A percentile compares a stretch with the other conserved stretches of the same genome.
Conservation (phyloP, 2,113 vertebrate species). For the Capricornis sumatraensis region DNA sequence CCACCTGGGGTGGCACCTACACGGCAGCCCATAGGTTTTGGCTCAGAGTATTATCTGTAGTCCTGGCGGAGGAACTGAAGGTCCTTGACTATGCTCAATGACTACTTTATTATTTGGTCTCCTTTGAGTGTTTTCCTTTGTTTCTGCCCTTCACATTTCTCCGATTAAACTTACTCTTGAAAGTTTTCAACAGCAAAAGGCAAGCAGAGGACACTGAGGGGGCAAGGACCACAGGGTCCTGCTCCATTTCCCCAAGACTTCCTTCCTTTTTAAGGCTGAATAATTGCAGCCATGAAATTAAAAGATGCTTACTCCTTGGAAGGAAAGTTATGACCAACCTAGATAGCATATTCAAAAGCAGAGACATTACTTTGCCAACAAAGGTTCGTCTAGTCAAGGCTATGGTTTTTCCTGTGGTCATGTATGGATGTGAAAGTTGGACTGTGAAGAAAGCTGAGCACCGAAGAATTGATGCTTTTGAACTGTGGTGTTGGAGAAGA, state of each 20-base stretch:
- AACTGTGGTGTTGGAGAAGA: no score
- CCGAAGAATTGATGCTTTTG: no score
- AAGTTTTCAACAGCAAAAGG: neutral
- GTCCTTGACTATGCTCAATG: neutral
- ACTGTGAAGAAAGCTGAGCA: no score
- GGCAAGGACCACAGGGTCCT: neutral
- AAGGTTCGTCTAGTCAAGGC: no score
- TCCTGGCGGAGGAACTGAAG: neutral
- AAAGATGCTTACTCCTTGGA: no score
- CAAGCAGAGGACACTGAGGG: neutral
- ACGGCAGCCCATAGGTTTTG: rapidly evolving
- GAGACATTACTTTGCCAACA: no score
- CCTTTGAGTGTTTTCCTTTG: neutral
- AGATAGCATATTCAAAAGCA: no score
- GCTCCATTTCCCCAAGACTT: neutral
- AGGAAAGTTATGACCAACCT: no score
- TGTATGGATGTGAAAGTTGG: no score
- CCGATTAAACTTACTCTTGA: neutral
- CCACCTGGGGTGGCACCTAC: neutral
- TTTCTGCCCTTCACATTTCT: neutral
- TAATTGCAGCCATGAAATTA: no score
- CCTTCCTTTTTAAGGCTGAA: neutral
- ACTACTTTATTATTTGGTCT: neutral
- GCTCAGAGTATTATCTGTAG: neutral
- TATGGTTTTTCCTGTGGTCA: no score